These are phyloP conservation scores for Engraulis encrasicolus DNA, from an alignment of 2,113 vertebrate genomes.

Conservation along the genomic window DNA sequence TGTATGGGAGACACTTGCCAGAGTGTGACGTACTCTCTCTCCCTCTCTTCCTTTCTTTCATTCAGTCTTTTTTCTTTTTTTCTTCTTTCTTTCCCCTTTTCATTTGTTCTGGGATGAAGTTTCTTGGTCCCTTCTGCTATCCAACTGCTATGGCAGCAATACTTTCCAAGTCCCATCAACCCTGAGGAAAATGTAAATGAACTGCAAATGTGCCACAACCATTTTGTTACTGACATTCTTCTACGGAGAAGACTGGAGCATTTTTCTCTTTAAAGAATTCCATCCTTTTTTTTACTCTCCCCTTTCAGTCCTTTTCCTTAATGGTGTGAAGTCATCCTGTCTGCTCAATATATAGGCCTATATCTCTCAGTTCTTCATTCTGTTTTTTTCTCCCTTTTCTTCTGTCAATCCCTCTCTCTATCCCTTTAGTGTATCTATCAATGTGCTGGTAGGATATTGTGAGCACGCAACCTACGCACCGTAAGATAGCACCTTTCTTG, in stretches of 20 bases:
- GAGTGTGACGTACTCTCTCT: neutral
- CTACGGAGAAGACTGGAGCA: neutral
- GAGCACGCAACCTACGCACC: neutral
- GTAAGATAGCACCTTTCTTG: neutral
- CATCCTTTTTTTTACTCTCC: neutral
- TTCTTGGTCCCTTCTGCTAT: neutral
- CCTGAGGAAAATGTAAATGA: conserved; percentile 2
- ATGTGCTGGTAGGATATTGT: neutral
- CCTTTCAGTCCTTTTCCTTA: too few relatives aligned
- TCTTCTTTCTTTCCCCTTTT: neutral
- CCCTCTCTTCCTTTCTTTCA: neutral
- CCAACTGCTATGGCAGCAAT: neutral
- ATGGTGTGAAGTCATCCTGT: neutral
- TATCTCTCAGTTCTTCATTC: neutral
- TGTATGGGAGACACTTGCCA: conserved; percentile 22
- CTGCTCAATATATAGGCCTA: neutral
- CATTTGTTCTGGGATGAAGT: neutral
- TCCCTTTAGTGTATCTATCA: neutral
- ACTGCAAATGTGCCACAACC: neutral
- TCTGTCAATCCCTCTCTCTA: neutral
- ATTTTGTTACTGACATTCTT: conserved; percentile 1
- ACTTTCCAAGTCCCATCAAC: neutral
- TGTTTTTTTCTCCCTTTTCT: neutral
- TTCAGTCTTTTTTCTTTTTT: neutral
- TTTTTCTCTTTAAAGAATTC: neutral